Base-by-base conservation (phyloP, 2,797 vertebrate species). In the Fistularia tabacaria region DNA sequence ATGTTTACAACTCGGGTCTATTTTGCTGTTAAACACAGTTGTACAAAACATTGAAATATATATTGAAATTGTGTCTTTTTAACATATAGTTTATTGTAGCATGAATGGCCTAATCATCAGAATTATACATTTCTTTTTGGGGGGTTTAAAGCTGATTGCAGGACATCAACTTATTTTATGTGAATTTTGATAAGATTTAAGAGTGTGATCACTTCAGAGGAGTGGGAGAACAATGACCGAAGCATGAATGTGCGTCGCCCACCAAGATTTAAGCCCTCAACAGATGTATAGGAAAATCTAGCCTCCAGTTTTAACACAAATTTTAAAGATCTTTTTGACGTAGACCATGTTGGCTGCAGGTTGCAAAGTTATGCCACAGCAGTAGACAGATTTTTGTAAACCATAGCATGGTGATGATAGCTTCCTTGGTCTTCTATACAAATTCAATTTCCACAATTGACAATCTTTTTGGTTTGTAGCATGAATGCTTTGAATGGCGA, bases 391-490 rank as follows among this genome's bases (percentile, higher is more conserved):
- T 71, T 69, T 64, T 61, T 57, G 54, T 52, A 85, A 86, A 84
- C 83, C 84, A 78, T 85, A 80, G 1, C 47, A 66, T 75, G n/a
- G 81, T 81, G 81, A 74, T 79, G 80, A 84, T 87, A 83, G 78
- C 51, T 53, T 64, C 78, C 79, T 72, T 51, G 48, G 79, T 79
- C 74, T 72, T 67, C 79, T 82, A 80, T 83, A 79, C 75, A 83
- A 86, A 86, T 84, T 85, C 67, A 77, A 82, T 80, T 54, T 85
- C 82, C 77, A 78, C 84, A 80, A 87, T 82, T 86, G 85, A 85
- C 69, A 74, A 41, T 64, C 54, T 71, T 81, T 62, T 52, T 71
- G 75, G 11, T 45, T 25, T 25, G 25, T 25, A 25, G 25, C 25
- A 25, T 13, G 54, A 81, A 76, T 62, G 67, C 74, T 68, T 82